phyloP scores from a whole-genome alignment of 1,140 invertebrate genomes.

The Aphis craccivora region DNA sequence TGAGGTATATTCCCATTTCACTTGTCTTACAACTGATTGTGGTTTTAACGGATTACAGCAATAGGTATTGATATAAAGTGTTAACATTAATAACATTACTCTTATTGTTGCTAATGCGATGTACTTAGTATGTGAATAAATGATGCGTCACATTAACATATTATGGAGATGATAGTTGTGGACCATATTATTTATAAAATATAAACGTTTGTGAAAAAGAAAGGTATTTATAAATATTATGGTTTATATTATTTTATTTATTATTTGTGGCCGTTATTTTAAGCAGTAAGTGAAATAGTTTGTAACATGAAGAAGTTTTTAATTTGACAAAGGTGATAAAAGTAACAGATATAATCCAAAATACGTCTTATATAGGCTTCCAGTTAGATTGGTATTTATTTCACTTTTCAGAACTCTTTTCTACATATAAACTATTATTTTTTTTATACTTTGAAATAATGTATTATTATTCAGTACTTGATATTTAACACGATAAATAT shows the following conservation, averaged over 20 bases:
- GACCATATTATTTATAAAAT: not conserved
- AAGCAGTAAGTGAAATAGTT: not conserved
- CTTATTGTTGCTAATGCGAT: not conserved
- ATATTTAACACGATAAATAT: too few relatives aligned
- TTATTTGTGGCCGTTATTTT: not conserved
- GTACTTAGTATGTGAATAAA: not conserved
- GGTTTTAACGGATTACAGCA: not conserved
- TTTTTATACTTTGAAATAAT: too few relatives aligned
- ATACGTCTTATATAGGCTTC: not conserved
- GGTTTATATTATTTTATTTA: not conserved
- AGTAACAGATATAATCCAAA: not conserved
- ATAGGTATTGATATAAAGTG: not conserved
- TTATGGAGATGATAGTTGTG: not conserved
- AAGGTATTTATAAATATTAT: not conserved
- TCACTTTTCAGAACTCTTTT: too few relatives aligned
- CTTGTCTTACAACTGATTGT: not conserved
- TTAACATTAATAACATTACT: not conserved
- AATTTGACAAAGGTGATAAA: not conserved
- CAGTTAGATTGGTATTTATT: not conserved
- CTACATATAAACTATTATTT: too few relatives aligned
- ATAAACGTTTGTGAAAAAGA: not conserved
- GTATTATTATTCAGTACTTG: too few relatives aligned
- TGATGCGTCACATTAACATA: not conserved
- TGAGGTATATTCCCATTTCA: not conserved
- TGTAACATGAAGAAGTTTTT: not conserved